Base-by-base conservation (phyloP, 2,113 vertebrate genomes). In the Boleophthalmus pectinirostris region DNA sequence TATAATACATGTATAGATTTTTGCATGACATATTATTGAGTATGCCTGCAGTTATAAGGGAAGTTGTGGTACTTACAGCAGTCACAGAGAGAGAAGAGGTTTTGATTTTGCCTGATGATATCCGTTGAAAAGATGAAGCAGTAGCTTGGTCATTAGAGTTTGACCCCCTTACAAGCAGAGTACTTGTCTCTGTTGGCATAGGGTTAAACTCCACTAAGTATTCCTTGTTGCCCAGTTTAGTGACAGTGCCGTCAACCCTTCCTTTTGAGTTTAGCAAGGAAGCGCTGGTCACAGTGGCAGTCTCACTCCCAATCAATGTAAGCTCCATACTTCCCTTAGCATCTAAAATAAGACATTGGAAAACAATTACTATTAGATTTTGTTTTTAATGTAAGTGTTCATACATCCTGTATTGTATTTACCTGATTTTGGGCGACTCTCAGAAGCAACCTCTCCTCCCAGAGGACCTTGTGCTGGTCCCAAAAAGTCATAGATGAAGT, bases 401-500 rank as follows among this genome's bases (percentile, higher is more conserved):
- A 60, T 24, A 45, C 20, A 43, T 33, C 11, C 33, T 18, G 29
- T 29, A 5, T 16, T 15, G 24, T 60, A 18, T 66, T 83, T 69
- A 86, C 85, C 83, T 51, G 81, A 35, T 77, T 33, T 70, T 11
- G 78, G 85, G 38, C 85, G 83, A 64, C 35, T 63, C 3, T 77
- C 74, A 23, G 70, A 0, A 53, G 77, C 8, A 8, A 72, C 53
- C 4, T 68, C 75, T 5, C 67, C 78, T 57, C 56, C 56, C 11
- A 72, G 35, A 10, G 64, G 65, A 15, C 84, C 67, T 20, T 71
- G 10, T 1, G 69, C 69, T 7, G 1, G 24, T n/a, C 83, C 69
- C 82, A 88, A 53, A 77, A 88, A 82, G 51, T 82, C 16, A 72
- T 78, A 82, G 15, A 83, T 61, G 73, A 89, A 72, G n/a, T 81